Base-by-base conservation (phyloP, 2,113 vertebrate species). In the Neodon shergylaensis region DNA sequence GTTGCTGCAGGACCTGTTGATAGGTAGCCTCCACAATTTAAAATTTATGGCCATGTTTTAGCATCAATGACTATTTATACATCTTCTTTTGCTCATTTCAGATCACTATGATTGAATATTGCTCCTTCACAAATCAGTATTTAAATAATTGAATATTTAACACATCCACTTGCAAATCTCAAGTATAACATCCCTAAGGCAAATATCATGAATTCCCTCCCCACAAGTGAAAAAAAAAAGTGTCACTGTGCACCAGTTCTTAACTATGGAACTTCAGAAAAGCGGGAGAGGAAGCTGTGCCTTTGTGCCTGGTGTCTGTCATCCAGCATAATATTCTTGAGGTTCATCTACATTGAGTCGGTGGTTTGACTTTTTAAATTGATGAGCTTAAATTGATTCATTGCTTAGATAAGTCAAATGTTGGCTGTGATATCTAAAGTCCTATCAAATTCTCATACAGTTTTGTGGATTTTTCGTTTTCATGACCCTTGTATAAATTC, bases 41-140 rank as follows among this genome's bases (percentile, higher is more conserved):
- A 76, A 9, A 5, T 14, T 82, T 85, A 91, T 33, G 28, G 16
- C 3, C 19, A 33, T 82, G 11, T 8, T 19, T 86, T 68, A 31
- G 47, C 28, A 73, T 68, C 16, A 66, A 0, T 26, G 13, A 19
- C 26, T 22, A 58, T 6, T 16, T 68, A 39, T 14, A 22, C 42
- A 26, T 24, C 83, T 42, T 79, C 91, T 61, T 22, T 21, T 77
- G 54, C 24, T 31, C 74, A 61, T 36, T 90, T 5, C 49, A 44
- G 1, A 39, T 70, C 36, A 8, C 36, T 77, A 17, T 3, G 5
- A 36, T 52, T 77, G 78, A 84, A 63, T 63, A 1, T 70, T 70
- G 5, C 86, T 90, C n/a, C 28, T 92, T 95, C n/a, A 79, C 76
- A 88, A 76, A 90, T 90, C 47, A 94, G 73, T 77, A 83, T 87